Percentiles rank a stretch among this genome's conserved stretches.
These are phyloP conservation scores for Nannospalax galili DNA, from an alignment of 2,113 vertebrate genomes.

Conservation along the genomic window DNA sequence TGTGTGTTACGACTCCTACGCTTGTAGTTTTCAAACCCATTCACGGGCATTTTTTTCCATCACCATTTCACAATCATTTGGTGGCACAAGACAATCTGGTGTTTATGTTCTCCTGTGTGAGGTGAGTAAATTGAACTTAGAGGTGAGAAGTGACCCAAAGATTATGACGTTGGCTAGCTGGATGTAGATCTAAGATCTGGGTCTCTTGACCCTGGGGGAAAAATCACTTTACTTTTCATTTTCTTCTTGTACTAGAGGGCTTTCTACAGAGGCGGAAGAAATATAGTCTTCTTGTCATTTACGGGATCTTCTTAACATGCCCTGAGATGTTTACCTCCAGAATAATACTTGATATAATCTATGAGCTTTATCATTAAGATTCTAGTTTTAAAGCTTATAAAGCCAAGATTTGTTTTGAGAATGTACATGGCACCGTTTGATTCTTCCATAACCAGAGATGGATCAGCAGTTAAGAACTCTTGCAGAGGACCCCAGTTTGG, in stretches of 20 bases:
- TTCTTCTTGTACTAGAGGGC: background rate
- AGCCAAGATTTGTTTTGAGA: too few relatives aligned
- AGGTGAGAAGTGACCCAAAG: background rate
- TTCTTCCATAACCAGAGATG: too few relatives aligned
- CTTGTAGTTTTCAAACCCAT: background rate
- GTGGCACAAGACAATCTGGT: background rate
- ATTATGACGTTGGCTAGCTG: background rate
- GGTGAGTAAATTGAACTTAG: background rate
- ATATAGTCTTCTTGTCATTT: background rate
- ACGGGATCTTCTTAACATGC: background rate
- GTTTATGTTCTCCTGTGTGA: rapidly evolving
- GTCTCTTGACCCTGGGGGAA: background rate
- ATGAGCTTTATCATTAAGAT: too few relatives aligned
- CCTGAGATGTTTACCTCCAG: background rate
- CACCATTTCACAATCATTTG: rapidly evolving
- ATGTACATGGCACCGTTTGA: too few relatives aligned
- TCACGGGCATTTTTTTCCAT: background rate
- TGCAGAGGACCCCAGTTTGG: too few relatives aligned
- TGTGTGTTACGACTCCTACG: background rate
- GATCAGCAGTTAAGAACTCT: too few relatives aligned
- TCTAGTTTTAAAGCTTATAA: too few relatives aligned
- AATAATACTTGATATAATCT: background rate
- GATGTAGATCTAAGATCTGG: background rate
- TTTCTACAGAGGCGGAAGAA: background rate
- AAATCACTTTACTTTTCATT: background rate